Evolutionary conservation across 2,113 vertebrate genomes (phyloP).

Genomic region (Gobius niger): DNA sequence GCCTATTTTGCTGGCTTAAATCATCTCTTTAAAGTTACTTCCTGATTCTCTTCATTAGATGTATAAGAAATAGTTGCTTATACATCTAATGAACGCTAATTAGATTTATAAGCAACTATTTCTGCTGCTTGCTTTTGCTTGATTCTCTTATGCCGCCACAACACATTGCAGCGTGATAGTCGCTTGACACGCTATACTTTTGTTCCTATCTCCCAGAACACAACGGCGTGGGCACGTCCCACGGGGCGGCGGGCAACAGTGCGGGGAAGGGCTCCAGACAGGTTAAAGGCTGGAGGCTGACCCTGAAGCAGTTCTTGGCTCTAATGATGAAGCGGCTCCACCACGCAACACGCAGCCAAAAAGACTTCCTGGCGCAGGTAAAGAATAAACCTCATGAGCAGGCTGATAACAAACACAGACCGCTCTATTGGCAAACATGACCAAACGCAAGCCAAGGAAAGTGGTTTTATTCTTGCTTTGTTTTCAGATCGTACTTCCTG

Average conservation of each 20-base stretch:
- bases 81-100: too few relatives aligned
- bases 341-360: conserved; percentile 83
- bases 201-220: conserved; percentile 31
- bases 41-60: too few relatives aligned
- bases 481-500: conserved; percentile 88
- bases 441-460: not conserved
- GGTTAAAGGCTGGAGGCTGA: conserved; percentile 80
- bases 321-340: conserved; percentile 90
- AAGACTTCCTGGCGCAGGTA: conserved; percentile 96
- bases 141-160: not conserved
- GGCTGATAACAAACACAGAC: too few relatives aligned
- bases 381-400: not conserved
- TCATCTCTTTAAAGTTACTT: too few relatives aligned
- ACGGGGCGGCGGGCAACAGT: conserved; percentile 46
- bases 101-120: too few relatives aligned
- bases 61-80: too few relatives aligned
- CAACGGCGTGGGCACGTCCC: conserved; percentile 30
- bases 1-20: too few relatives aligned
- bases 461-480: not conserved
- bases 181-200: not conserved
- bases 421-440: not conserved
- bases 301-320: conserved; percentile 85
- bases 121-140: not conserved
- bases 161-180: not conserved
- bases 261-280: conserved; percentile 74